Evolutionary conservation across 2,888 invertebrate genomes (phyloP).

Genomic region (Diachrysia chrysitis): DNA sequence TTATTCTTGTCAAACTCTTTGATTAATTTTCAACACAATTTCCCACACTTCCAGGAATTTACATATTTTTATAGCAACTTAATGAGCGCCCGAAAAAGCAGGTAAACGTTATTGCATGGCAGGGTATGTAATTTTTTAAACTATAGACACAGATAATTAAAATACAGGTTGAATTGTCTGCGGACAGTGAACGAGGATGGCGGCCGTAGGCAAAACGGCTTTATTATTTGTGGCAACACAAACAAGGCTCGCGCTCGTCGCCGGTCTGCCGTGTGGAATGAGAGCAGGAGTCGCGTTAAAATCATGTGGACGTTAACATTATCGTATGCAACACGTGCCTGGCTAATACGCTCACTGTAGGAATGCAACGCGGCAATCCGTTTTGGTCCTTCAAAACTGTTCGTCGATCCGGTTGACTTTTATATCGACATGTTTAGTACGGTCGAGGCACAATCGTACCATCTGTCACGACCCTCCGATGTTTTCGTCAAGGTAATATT

Average conservation of each 20-base stretch:
- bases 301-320: conserved; percentile 40
- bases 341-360: conserved; percentile 45
- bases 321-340: conserved; percentile 51
- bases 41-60: too few species aligned
- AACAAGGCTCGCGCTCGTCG: conserved; percentile 18
- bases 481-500: conserved; percentile 40
- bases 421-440: conserved; percentile 60
- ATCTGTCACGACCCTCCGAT: conserved; percentile 49
- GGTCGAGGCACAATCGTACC: conserved; percentile 52
- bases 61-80: too few species aligned
- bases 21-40: too few species aligned
- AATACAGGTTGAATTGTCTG: conserved; percentile 11
- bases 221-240: conserved; percentile 37
- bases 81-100: too few species aligned
- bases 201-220: conserved; percentile 20
- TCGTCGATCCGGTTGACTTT: conserved; percentile 56
- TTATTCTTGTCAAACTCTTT: too few species aligned
- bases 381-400: conserved; percentile 53
- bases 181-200: background rate
- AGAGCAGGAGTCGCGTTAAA: conserved; percentile 33
- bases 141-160: background rate
- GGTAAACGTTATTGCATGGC: too few species aligned
- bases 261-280: conserved; percentile 15
- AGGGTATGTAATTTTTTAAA: too few species aligned
- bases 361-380: conserved; percentile 49